These are phyloP conservation scores for Phoenicopterus ruber DNA, from an alignment of 2,113 vertebrate genomes.

Conservation along the genomic window DNA sequence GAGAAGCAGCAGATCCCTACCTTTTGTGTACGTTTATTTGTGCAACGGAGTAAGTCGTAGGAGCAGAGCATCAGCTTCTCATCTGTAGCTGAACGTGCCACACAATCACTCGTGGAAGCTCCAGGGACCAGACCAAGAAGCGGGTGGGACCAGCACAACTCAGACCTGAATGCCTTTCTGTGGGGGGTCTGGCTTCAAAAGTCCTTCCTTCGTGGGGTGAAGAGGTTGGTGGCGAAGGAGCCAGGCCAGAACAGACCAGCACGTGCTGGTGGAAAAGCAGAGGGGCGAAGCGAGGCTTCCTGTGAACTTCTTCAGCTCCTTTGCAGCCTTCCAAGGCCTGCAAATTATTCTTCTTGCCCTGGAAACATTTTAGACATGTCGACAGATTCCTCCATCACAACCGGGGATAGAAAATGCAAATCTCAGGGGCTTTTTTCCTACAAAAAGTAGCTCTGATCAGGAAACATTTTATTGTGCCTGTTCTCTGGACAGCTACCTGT, in stretches of 20 bases:
- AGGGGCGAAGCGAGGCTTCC: background rate
- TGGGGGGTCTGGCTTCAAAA: background rate
- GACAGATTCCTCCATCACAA: background rate
- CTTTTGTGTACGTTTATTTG: accelerated
- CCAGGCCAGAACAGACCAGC: background rate
- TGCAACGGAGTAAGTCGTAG: background rate
- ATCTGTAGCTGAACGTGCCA: accelerated
- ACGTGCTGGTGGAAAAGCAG: background rate
- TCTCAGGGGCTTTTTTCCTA: background rate
- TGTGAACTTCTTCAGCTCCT: background rate
- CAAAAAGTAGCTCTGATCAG: background rate
- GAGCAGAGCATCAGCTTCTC: background rate
- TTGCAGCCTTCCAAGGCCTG: background rate
- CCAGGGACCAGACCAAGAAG: background rate
- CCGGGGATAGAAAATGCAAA: background rate
- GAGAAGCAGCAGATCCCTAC: background rate
- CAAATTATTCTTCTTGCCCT: background rate
- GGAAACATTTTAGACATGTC: background rate
- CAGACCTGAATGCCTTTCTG: background rate
- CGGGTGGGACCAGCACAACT: background rate
- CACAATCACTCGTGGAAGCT: background rate
- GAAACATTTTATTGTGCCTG: background rate
- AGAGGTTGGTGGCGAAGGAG: background rate
- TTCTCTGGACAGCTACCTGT: background rate
- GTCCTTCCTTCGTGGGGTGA: background rate